Conservation (phyloP, 23 tunicate genomes). For the Phallusia fumigata region DNA sequence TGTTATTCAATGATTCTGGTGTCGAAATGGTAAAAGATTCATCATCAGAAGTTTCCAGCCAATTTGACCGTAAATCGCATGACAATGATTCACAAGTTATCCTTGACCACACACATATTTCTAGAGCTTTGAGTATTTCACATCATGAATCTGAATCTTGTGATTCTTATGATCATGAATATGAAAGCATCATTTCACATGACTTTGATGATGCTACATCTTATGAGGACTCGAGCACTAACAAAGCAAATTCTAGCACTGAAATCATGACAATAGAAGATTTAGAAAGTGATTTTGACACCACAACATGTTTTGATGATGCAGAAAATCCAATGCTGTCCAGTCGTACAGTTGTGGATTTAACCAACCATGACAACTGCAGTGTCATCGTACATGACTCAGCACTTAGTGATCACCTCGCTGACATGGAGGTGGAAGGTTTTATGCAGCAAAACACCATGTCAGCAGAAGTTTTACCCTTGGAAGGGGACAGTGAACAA, state of each 20-base stretch:
- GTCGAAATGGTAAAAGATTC: background rate
- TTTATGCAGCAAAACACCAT: background rate
- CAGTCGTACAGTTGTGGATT: background rate
- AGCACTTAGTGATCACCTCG: background rate
- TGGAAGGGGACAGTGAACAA: no score
- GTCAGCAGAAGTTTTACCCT: no score
- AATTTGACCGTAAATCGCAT: background rate
- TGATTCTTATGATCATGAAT: background rate
- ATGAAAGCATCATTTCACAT: background rate
- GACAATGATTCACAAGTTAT: background rate
- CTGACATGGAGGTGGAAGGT: background rate
- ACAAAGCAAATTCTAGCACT: background rate
- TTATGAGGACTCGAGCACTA: background rate
- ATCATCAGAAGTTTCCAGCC: background rate
- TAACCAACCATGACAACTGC: background rate
- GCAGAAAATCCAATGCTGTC: background rate
- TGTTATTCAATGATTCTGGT: background rate
- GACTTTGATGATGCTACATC: background rate
- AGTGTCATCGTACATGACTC: background rate
- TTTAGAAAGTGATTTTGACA: background rate
- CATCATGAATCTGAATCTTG: background rate
- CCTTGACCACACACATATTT: no score
- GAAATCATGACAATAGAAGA: background rate
- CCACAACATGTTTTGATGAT: background rate
- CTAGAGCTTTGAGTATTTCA: background rate